A percentile compares a stretch with the other conserved stretches of the same genome.
These are phyloP conservation scores for Psilopsiagon aymara DNA, from an alignment of 2,113 vertebrate species.

Conservation along the genomic window DNA sequence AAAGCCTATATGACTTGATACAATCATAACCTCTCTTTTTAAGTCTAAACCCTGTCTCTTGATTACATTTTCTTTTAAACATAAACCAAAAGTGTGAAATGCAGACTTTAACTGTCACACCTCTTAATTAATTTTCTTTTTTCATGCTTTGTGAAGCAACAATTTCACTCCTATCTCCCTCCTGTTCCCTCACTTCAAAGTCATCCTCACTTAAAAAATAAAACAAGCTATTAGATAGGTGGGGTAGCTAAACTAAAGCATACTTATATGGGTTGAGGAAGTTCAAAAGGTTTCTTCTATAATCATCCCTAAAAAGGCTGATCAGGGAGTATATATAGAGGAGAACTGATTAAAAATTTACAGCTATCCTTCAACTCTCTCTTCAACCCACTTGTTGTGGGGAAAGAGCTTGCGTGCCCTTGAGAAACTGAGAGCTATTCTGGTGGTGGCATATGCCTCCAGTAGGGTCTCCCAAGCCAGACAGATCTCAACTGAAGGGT, in stretches of 20 bases:
- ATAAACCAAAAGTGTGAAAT: not conserved
- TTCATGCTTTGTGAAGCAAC: not conserved
- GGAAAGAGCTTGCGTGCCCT: no score
- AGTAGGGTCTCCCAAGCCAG: no score
- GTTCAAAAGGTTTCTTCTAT: not conserved
- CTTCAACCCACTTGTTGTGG: no score
- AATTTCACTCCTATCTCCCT: not conserved
- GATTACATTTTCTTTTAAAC: not conserved
- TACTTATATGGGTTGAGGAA: not conserved
- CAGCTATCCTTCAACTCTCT: not conserved
- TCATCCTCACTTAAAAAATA: not conserved
- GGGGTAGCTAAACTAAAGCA: not conserved
- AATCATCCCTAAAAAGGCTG: not conserved
- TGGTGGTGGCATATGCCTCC: no score
- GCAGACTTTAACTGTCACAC: not conserved
- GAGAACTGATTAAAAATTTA: constrained; percentile 6
- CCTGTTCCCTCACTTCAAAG: not conserved
- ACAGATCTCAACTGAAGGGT: no score
- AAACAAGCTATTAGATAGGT: not conserved
- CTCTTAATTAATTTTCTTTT: not conserved
- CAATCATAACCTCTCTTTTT: not conserved
- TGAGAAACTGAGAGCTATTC: no score
- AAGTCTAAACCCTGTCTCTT: not conserved
- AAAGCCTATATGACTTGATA: not conserved
- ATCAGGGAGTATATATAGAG: not conserved